Evolutionary conservation across 1,140 invertebrate species (phyloP).

Genomic region (Drosophila parvula): DNA sequence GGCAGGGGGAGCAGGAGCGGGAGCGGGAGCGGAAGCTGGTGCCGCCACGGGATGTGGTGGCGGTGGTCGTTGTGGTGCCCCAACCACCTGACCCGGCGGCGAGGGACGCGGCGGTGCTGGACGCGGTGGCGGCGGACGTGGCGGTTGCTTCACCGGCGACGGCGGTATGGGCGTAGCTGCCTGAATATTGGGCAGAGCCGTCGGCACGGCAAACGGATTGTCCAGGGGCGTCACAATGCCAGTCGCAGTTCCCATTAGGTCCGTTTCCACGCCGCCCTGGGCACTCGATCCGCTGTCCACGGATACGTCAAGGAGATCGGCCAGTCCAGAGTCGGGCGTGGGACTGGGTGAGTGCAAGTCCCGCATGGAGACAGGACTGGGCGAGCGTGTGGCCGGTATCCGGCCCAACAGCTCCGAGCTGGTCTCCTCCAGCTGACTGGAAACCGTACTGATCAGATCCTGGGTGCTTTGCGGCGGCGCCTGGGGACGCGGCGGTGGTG

Average conservation of each 20-base stretch:
- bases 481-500: constrained; percentile 86
- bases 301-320: constrained; percentile 87
- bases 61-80: constrained; percentile 59
- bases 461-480: constrained; percentile 89
- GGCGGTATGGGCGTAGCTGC: constrained; percentile 56
- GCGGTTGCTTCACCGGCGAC: constrained; percentile 73
- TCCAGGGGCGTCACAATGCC: constrained; percentile 33
- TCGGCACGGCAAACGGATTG: constrained; percentile 78
- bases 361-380: constrained; percentile 91
- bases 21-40: not conserved
- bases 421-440: constrained; percentile 94
- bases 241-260: constrained; percentile 43
- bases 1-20: constrained; percentile 14
- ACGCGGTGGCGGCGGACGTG: constrained; percentile 80
- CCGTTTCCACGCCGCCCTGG: constrained; percentile 63
- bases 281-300: constrained; percentile 71
- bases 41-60: constrained; percentile 48
- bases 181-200: constrained; percentile 70
- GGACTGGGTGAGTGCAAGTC: constrained; percentile 92
- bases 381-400: constrained; percentile 91
- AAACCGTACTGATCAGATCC: constrained; percentile 93
- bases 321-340: constrained; percentile 88
- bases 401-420: constrained; percentile 92
- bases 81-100: constrained; percentile 76
- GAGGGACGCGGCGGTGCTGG: constrained; percentile 84